Conservation (phyloP, 1,140 invertebrate genomes). For the Araneus ventricosus region DNA sequence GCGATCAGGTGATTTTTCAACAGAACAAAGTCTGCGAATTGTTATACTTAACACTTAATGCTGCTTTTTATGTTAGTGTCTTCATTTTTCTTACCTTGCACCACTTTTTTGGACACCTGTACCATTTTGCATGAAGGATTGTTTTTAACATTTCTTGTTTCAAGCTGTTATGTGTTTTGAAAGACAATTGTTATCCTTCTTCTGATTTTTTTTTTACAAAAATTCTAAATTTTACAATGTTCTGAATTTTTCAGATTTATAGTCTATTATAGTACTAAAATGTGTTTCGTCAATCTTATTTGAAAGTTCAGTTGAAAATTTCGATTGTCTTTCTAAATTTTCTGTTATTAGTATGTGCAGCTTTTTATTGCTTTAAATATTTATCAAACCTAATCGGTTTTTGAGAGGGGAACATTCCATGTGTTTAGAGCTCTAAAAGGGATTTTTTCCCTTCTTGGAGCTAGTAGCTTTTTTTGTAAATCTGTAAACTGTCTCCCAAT, state of each 20-base stretch:
- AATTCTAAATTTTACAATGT: background rate
- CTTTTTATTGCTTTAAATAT: slow-evolving; percentile 3
- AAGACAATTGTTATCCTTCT: background rate
- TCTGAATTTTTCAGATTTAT: no score
- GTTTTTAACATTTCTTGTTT: slow-evolving; percentile 30
- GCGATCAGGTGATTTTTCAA: slow-evolving; percentile 64
- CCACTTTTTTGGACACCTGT: slow-evolving; percentile 6
- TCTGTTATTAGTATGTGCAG: background rate
- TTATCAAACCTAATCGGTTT: background rate
- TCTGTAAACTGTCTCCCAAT: background rate
- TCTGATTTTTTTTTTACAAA: background rate
- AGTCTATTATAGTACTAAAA: background rate
- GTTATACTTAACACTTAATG: slow-evolving; percentile 66
- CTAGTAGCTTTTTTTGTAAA: background rate
- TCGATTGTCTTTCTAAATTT: slow-evolving; percentile 2
- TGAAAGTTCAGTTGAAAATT: background rate
- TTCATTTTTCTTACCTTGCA: slow-evolving; percentile 52
- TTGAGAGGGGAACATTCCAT: slow-evolving; percentile 55
- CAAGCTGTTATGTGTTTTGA: background rate
- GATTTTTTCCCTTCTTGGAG: slow-evolving; percentile 1
- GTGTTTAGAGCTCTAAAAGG: slow-evolving; percentile 4
- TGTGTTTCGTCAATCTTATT: background rate
- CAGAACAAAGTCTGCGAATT: slow-evolving; percentile 47
- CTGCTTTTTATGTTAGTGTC: slow-evolving; percentile 65
- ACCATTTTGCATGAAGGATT: slow-evolving; percentile 60